Conservation (phyloP, 2,113 vertebrate species). For the Bambusicola thoracicus region DNA sequence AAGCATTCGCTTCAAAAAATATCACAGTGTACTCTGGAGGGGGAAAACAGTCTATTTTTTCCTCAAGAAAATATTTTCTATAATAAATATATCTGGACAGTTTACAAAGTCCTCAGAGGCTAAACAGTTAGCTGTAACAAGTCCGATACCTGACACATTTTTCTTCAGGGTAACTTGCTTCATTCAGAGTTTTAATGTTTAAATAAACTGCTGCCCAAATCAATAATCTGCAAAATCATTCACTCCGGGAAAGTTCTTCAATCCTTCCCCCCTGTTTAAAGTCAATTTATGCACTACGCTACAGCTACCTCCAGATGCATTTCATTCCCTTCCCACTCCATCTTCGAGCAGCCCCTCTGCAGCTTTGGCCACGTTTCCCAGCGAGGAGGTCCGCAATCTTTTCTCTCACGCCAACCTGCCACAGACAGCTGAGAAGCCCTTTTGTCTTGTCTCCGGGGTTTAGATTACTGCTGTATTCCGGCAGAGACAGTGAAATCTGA, state of each 20-base stretch:
- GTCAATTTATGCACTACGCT: conserved; percentile 52
- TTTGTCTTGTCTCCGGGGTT: conserved; percentile 38
- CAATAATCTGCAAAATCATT: conserved; percentile 79
- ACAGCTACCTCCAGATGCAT: conserved; percentile 46
- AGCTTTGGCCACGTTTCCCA: conserved; percentile 30
- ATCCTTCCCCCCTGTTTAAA: conserved; percentile 67
- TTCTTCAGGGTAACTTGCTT: conserved; percentile 82
- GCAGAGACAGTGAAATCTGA: neutral
- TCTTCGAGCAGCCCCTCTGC: conserved; percentile 17
- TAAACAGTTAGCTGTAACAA: conserved; percentile 76
- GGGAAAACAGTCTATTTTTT: conserved; percentile 62
- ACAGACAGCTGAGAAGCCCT: conserved; percentile 20
- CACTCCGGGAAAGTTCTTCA: conserved; percentile 75
- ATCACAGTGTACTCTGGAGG: conserved; percentile 39
- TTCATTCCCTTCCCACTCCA: conserved; percentile 65
- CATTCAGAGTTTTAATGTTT: conserved; percentile 82
- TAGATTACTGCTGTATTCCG: conserved; percentile 40
- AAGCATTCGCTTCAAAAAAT: conserved; percentile 51
- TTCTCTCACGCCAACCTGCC: neutral
- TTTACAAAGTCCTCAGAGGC: conserved; percentile 79
- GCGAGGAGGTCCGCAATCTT: neutral
- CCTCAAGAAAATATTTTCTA: conserved; percentile 71
- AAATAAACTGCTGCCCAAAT: conserved; percentile 83
- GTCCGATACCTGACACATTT: conserved; percentile 81
- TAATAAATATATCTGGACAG: conserved; percentile 83